Conservation (phyloP, 2,113 vertebrate genomes). For the Gallinago media region DNA sequence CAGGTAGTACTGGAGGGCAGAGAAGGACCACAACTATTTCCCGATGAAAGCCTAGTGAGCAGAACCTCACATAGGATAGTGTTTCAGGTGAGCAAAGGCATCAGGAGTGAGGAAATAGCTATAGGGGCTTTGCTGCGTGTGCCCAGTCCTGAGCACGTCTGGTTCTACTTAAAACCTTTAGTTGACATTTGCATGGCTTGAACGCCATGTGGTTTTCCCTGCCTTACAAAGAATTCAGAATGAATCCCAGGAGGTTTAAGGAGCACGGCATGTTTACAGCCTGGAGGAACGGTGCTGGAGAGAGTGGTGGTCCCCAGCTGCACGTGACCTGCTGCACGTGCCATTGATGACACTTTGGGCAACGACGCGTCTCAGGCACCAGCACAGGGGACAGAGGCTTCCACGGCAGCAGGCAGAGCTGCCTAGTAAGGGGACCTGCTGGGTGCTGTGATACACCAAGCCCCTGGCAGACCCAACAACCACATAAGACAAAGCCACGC, state of each 20-base stretch:
- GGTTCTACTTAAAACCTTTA: constrained; percentile 57
- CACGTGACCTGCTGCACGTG: background rate
- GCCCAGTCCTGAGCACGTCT: constrained; percentile 3
- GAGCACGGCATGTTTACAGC: background rate
- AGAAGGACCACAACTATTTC: background rate
- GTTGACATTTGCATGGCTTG: constrained; percentile 60
- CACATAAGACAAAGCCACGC: background rate
- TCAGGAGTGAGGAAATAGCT: background rate
- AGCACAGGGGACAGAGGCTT: background rate
- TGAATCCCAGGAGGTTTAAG: constrained; percentile 37
- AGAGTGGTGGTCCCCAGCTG: background rate
- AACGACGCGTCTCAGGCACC: background rate
- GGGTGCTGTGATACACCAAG: background rate
- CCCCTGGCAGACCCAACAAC: background rate
- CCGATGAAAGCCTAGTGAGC: background rate
- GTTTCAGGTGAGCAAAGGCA: background rate
- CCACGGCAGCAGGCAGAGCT: background rate
- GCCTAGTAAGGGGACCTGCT: background rate
- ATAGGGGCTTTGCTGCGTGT: background rate
- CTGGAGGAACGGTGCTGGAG: background rate
- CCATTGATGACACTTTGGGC: background rate
- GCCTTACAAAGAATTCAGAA: constrained; percentile 64
- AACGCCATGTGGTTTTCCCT: constrained; percentile 60
- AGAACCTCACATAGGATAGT: background rate
- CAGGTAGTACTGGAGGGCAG: background rate